Base-by-base conservation (phyloP, 2,113 vertebrate genomes). In the Pipa parva region DNA sequence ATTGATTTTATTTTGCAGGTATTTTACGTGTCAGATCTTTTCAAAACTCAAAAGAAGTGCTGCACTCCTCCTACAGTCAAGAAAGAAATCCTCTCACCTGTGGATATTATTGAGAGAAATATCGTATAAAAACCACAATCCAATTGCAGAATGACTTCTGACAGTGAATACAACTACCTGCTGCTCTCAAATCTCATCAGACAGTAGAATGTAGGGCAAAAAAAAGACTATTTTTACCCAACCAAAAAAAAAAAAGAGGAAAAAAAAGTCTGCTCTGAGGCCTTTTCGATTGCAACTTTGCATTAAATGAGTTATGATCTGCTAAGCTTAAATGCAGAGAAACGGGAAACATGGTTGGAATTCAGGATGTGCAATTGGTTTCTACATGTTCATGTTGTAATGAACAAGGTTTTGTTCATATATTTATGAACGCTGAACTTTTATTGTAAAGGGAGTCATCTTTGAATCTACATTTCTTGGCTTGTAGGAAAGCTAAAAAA, bases 171-270 rank as follows among this genome's bases (percentile, higher is more conserved):
- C 91, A 79, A 85, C 81, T 79, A 78, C 85, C 85, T 86, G 89
- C 91, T 91, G 91, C 92, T 93, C 87, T 82, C 81, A 85, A 74
- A 88, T 93, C 93, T 93, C 94, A 95, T 96, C 90, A 90, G 94
- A 98, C 95, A 95, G 92, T 97, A 97, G 97, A 98, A 98, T 98
- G 95, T 99, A 97, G 95, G 89, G 91, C n/a, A n/a, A n/a, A n/a
- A n/a, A n/a, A 87, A 88, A 92, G 90, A 88, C 81, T 90, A 78
- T 77, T 78, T 79, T 87, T 85, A 78, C 87, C 87, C 75, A 1
- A 81, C 83, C 84, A 76, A 78, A 54, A 51, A 31, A 56, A 56
- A 20, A 31, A 65, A 56, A 21, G 27, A 28, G 39, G 21, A 58
- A 48, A 79, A 77, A 79, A 75, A 77, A 78, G 87, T 90, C 72